Percentiles rank a stretch among this genome's conserved stretches.
These are phyloP conservation scores for Heliconius sara DNA, from an alignment of 2,888 invertebrate species.

Conservation along the genomic window DNA sequence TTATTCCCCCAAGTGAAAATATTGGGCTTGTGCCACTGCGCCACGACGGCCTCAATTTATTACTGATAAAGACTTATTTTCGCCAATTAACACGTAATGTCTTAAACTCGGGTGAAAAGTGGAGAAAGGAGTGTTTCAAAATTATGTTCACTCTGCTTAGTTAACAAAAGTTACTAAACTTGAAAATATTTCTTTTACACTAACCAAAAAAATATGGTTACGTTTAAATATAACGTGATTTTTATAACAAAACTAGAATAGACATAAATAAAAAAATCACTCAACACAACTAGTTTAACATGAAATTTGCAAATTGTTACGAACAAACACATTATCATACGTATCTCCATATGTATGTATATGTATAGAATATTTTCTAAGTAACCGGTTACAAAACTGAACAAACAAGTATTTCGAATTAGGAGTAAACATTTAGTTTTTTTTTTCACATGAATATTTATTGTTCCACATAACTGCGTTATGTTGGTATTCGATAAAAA, in stretches of 20 bases:
- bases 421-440: not conserved
- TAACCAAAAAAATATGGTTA: not conserved
- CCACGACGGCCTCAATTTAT: no score
- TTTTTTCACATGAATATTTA: not conserved
- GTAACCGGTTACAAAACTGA: slow-evolving; percentile 19
- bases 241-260: not conserved
- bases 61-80: no score
- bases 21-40: no score
- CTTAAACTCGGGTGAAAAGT: no score
- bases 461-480: slow-evolving; percentile 11
- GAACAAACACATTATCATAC: slow-evolving; percentile 17
- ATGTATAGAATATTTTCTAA: not conserved
- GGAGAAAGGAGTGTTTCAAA: no score
- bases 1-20: no score
- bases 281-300: slow-evolving; percentile 1
- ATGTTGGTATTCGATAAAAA: not conserved
- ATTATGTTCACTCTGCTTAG: no score
- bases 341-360: not conserved
- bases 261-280: not conserved
- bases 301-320: slow-evolving; percentile 29
- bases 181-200: slow-evolving; percentile 4
- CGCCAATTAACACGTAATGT: no score
- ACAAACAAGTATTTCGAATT: not conserved
- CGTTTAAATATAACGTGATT: not conserved
- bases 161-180: no score